Base-by-base conservation (phyloP, 1,140 invertebrate genomes). In the Hyles euphorbiae region DNA sequence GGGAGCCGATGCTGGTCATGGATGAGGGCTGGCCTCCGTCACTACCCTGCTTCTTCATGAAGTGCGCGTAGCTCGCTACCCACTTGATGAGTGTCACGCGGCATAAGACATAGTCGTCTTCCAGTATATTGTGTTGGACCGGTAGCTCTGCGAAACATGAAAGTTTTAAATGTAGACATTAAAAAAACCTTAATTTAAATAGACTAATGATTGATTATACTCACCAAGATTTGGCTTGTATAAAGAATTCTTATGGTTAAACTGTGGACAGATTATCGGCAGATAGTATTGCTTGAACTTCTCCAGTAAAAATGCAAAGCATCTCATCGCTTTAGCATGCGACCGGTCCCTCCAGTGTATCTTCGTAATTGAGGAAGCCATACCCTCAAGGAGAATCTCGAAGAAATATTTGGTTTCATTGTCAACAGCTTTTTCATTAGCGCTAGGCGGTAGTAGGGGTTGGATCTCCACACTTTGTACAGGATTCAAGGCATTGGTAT, bases 211-310 rank as follows among this genome's bases (percentile, higher is more conserved):
- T 10, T 49, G 10, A 34, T 22, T 57, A 34, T 48, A 78, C 81
- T 84, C 70, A 93, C 97, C 96, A 81, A 98, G 89, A 79, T 93
- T 94, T 43, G 96, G 96, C 78, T 94, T 94, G 79, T 98, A 98
- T 33, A 98, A 90, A 34, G 95, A 96, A 69, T 95, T 96, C 70
- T 91, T 93, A 49, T 93, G 90, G 77, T 95, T 93, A 78, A 98
- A 98, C 70, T 95, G 93, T 1, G 97, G 97, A 87, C 98, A 98
- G 69, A 99, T 95, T 72, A 96, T 92, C 36, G 94, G 94, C 61
- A 99, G 90, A 87, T 99, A 99, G 77, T 95, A 96, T 46, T 93
- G 89, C 89, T 98, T 98, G 78, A 99, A 99, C 70, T 94, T 95
- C 79, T 98, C 94, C 80, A 99, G 92, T 56, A 99, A 89, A 90